Evolutionary conservation across 35 echinoderm and acorn worm species (phyloP).

Genomic region (Eucidaris tribuloides): DNA sequence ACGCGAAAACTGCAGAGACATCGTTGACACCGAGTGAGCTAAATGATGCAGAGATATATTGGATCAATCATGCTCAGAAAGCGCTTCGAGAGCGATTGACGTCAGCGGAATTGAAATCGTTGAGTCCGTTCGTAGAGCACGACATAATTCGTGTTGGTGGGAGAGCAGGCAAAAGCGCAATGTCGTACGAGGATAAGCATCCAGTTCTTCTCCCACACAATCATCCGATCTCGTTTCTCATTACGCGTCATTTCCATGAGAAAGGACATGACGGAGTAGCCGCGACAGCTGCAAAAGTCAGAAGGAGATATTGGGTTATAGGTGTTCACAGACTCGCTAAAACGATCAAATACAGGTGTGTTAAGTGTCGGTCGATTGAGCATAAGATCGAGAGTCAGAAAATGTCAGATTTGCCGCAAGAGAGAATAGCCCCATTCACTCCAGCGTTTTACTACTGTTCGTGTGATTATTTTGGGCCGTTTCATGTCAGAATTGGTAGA

Average conservation of each 20-base stretch:
- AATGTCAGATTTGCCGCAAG: slow-evolving; percentile 52
- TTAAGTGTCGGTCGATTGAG: slow-evolving; percentile 8
- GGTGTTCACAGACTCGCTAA: slow-evolving; percentile 48
- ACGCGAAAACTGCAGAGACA: not conserved
- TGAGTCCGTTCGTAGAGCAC: slow-evolving; percentile 44
- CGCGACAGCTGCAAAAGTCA: slow-evolving; percentile 39
- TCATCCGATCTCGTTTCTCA: slow-evolving; percentile 53
- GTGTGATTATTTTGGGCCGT: not conserved
- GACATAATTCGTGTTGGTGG: slow-evolving; percentile 59
- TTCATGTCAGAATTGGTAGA: slow-evolving; percentile 29
- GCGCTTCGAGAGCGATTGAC: not conserved
- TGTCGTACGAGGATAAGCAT: slow-evolving; percentile 41
- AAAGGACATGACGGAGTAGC: slow-evolving; percentile 46
- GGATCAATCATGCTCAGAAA: slow-evolving; percentile 61
- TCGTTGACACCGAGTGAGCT: slow-evolving; percentile 27
- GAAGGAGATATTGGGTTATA: slow-evolving; percentile 62
- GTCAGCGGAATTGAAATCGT: slow-evolving; percentile 20
- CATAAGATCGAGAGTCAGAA: slow-evolving; percentile 26
- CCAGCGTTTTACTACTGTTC: slow-evolving; percentile 59
- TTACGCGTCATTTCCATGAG: slow-evolving; percentile 45
- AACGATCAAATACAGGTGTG: slow-evolving; percentile 43
- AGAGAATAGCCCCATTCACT: slow-evolving; percentile 55
- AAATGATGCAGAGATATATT: slow-evolving; percentile 31
- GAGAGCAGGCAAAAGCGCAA: not conserved
- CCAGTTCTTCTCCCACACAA: slow-evolving; percentile 40